Percentiles rank a stretch among this genome's conserved stretches.
Conservation (phyloP, 2,113 vertebrate species). For the Picathartes gymnocephalus region DNA sequence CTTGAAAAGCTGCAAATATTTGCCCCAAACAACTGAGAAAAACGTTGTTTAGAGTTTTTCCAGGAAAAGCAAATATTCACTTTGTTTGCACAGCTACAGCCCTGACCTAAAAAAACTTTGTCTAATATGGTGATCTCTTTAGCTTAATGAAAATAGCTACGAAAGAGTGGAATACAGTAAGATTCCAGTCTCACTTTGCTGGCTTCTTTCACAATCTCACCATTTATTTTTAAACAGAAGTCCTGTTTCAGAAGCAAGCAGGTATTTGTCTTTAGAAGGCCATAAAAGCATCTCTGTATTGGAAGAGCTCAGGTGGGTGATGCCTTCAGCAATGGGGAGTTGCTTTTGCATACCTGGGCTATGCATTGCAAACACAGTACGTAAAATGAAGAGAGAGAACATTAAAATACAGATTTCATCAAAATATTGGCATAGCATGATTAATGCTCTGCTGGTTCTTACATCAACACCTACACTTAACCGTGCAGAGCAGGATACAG, state of each 20-base stretch:
- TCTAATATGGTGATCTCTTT: not conserved
- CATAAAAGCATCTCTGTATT: not conserved
- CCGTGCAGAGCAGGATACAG: not conserved
- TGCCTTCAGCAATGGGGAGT: not conserved
- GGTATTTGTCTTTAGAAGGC: not conserved
- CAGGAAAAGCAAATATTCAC: not conserved
- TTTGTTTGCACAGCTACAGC: not conserved
- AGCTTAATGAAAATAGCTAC: not conserved
- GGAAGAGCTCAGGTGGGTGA: not conserved
- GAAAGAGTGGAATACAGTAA: not conserved
- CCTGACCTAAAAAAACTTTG: not conserved
- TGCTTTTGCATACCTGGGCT: not conserved
- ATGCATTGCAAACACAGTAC: not conserved
- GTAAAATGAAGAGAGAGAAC: accelerated
- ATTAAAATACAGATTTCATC: not conserved
- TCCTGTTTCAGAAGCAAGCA: not conserved
- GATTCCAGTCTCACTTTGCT: not conserved
- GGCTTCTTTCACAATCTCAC: not conserved
- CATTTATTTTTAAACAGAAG: constrained; percentile 34
- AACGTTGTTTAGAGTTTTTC: not conserved
- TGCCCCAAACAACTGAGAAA: not conserved
- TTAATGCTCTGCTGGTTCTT: not conserved
- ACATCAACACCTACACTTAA: not conserved
- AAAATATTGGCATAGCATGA: not conserved
- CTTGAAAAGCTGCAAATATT: not conserved